Evolutionary conservation across 2,888 invertebrate genomes (phyloP).

Genomic region (Heliconius ismenius): DNA sequence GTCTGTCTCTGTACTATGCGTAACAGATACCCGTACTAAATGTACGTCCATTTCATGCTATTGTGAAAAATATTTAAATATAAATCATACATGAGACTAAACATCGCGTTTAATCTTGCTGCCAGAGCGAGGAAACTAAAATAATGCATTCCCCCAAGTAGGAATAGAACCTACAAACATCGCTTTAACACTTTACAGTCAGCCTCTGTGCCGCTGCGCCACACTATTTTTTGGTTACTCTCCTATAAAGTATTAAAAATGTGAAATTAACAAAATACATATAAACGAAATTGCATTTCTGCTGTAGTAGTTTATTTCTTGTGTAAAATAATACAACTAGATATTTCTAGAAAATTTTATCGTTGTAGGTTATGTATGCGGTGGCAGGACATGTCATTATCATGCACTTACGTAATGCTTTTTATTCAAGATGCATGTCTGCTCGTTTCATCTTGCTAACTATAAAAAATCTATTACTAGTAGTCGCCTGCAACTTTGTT

Average conservation of each 20-base stretch:
- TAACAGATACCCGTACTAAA: not conserved
- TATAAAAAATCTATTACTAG: not conserved
- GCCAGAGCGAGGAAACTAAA: no score
- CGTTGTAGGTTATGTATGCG: not conserved
- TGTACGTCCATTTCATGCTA: not conserved
- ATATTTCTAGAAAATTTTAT: conserved; percentile 2
- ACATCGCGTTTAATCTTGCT: no score
- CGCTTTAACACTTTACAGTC: no score
- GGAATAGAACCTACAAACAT: no score
- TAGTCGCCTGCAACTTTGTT: no score
- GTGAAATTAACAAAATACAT: not conserved
- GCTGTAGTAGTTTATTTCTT: not conserved
- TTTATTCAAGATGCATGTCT: not conserved
- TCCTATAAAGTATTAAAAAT: not conserved
- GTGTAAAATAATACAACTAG: not conserved
- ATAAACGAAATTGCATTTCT: not conserved
- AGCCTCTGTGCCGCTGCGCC: no score
- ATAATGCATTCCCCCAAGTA: no score
- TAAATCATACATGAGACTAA: not conserved
- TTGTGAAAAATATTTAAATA: not conserved
- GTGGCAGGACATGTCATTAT: conserved; percentile 5
- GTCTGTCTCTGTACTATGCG: no score
- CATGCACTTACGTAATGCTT: conserved; percentile 11
- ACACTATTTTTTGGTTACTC: no score
- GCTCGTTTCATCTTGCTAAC: not conserved